Conservation (phyloP, 2,888 invertebrate species). For the Eilema sororculum region DNA sequence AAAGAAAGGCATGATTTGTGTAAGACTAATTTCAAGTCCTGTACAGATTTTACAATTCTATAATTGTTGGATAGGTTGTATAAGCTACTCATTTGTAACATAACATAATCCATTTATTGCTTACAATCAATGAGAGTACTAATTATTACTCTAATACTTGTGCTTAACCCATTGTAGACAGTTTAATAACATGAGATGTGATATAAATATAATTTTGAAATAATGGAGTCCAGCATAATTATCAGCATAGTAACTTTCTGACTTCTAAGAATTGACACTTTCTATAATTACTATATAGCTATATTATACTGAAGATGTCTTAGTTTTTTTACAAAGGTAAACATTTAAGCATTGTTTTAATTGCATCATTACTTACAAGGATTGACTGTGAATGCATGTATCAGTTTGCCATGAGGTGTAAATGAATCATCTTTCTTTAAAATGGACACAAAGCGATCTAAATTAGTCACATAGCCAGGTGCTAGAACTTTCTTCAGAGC, state of each 20-base stretch:
- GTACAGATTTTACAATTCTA: too few relatives aligned
- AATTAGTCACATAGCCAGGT: conserved; percentile 90
- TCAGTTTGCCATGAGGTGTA: conserved; percentile 91
- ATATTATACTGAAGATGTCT: not conserved
- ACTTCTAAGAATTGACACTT: too few relatives aligned
- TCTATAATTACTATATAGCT: not conserved
- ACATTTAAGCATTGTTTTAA: not conserved
- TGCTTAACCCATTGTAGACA: too few relatives aligned
- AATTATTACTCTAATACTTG: too few relatives aligned
- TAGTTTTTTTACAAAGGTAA: not conserved
- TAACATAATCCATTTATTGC: too few relatives aligned
- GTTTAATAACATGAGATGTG: too few relatives aligned
- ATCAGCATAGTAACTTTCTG: not conserved
- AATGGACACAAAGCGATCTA: conserved; percentile 90
- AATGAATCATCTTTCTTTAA: conserved; percentile 92
- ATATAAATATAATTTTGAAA: not conserved
- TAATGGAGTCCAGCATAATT: not conserved
- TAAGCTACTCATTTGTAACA: too few relatives aligned
- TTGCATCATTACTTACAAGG: conserved; percentile 66
- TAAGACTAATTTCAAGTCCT: too few relatives aligned
- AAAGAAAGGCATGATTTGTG: too few relatives aligned
- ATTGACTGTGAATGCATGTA: conserved; percentile 87
- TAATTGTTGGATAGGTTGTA: too few relatives aligned
- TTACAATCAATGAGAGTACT: too few relatives aligned
- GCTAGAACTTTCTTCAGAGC: conserved; percentile 90